Evolutionary conservation across 2,888 invertebrate species (phyloP), one percentile per base, ranked within the genome.

Genomic region (Congeria kusceri): DNA sequence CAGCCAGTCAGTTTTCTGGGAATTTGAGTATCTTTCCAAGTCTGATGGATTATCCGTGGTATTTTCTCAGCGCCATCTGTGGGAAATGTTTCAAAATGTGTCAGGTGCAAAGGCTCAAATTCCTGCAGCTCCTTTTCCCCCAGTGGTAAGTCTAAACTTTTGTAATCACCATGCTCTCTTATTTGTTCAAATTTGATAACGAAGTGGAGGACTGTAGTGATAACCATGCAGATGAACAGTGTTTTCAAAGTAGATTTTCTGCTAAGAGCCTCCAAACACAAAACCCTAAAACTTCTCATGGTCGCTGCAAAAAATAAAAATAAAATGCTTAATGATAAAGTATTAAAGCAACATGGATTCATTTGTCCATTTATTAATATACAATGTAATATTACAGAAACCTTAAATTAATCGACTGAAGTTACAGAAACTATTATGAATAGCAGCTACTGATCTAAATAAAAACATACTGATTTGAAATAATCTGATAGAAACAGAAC

Each of bases 41-140:
- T 91, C 76, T 92, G 91, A 72, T 91, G 91, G 53, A 91, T 89
- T 18, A 90, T 89, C 69, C 84, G 87, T n/a, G 91, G 90, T 20
- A 91, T 86, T 59, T 75, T 80, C 9, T 72, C 46, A 4, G 71
- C 44, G 25, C 89, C 90, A 13, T 57, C 49, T 15, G 47, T 47
- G 0, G 90, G 90, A 69, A 90, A 87, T 20, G 65, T 66, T 80
- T 91, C 90, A 46, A 84, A 63, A 9, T 73, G n/a, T 7, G 18
- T 67, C 7, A 86, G 77, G 7, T 84, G 75, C 2, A 80, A 66
- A 7, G 84, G 82, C 3, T 78, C 79, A 25, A 72, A 78, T n/a
- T 79, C 62, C 29, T 20, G 25, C 0, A 80, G 53, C 23, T 83
- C 79, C 9, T 76, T 59, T 7, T 62, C 32, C 27, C 85, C 84